Evolutionary conservation across 1,140 invertebrate species (phyloP).

Genomic region (Apis florea): DNA sequence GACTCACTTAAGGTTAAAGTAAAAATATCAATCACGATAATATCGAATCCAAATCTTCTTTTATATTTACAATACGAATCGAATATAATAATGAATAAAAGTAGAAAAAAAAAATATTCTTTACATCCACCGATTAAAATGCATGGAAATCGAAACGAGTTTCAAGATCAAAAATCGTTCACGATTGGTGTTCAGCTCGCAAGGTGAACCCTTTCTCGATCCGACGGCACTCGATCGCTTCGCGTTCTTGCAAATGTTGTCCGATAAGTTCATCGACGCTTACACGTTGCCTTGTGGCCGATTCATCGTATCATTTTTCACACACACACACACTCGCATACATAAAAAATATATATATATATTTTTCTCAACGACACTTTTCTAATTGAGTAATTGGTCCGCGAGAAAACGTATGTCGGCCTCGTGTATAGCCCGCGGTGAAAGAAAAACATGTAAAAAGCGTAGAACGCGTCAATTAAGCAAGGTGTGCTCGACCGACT

Average conservation of each 20-base stretch:
- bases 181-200: neutral
- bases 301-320: neutral
- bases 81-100: no score
- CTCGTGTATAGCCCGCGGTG: neutral
- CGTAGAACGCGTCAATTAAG: neutral
- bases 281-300: neutral
- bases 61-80: no score
- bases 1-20: no score
- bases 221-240: conserved; percentile 30
- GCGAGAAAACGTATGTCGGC: neutral
- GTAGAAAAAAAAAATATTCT: no score
- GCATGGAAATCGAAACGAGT: no score
- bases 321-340: neutral
- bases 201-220: conserved; percentile 4
- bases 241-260: neutral
- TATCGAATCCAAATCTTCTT: no score
- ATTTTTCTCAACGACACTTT: conserved; percentile 3
- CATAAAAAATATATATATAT: neutral
- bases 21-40: no score
- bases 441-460: neutral
- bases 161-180: no score
- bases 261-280: conserved; percentile 3
- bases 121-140: no score
- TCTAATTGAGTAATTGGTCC: conserved; percentile 28
- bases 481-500: neutral